Evolutionary conservation across 1,140 invertebrate genomes (phyloP), one percentile per base, ranked within the genome.

Genomic region (Drosophila ogumai): DNA sequence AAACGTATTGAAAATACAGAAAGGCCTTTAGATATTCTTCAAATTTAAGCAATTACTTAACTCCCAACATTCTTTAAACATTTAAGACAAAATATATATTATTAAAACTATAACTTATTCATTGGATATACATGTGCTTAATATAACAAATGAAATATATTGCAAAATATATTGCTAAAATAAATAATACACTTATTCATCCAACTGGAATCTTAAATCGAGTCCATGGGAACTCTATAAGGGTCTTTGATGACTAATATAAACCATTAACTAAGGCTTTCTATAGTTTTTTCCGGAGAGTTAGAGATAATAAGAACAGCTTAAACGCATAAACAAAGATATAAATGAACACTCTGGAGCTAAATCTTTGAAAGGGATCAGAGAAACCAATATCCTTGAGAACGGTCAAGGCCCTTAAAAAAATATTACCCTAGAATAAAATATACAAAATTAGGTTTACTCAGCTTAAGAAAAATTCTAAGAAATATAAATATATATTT

Each of bases 371-470:
- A 13, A 50, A 15, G 41, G 32, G 7, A 43, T 41, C n/a, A 34
- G 12, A 40, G 7, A 22, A 52, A n/a, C 5, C 12, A 31, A 57
- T 40, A 66, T 65, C 75, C 80, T 82, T 82, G 75, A 67, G 28
- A 25, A 46, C 65, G 69, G 65, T 67, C 75, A 79, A 66, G 50
- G 80, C 49, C 56, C 79, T 43, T 22, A 64, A 54, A 34, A 54
- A 43, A 56, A n/a, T 60, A 47, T 34, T 50, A 61, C 64, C 47
- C 55, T 43, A 56, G 32, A 44, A 44, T 12, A 44, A 12, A 13
- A 13, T 13, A 9, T 3, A 58, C 8, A 38, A 13, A 3, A 43
- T 15, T n/a, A 46, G 31, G 36, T 10, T 17, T 12, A 46, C 8
- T 36, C 6, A 55, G n/a, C n/a, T n/a, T n/a, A n/a, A n/a, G n/a